A percentile compares a stretch with the other conserved stretches of the same genome.
phyloP scores from a whole-genome alignment of 2,888 invertebrate genomes.

The Tetranychus piercei region DNA sequence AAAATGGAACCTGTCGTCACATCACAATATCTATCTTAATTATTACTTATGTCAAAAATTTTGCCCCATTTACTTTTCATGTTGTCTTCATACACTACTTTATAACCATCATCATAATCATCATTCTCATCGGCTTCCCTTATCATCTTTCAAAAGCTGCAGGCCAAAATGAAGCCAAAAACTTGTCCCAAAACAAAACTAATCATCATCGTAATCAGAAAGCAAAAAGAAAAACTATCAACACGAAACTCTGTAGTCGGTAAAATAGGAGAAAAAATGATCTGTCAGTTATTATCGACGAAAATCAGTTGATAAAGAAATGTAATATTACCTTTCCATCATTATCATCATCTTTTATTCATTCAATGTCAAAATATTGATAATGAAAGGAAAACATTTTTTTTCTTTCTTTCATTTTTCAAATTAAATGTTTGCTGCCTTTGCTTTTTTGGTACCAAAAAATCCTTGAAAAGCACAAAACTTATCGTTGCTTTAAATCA shows the following conservation, averaged over 20 bases:
- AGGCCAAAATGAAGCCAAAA: neutral
- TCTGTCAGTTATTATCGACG: neutral
- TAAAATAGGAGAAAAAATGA: neutral
- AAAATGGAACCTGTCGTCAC: neutral
- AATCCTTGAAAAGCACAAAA: neutral
- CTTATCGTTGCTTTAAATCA: neutral
- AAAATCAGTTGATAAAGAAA: neutral
- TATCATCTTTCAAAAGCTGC: neutral
- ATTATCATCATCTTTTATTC: neutral
- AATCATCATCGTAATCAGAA: neutral
- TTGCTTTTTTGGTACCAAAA: neutral
- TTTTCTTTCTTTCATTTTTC: no score
- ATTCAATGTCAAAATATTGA: neutral
- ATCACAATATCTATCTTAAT: neutral
- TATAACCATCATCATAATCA: no score
- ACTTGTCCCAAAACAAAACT: no score
- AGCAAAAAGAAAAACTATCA: neutral
- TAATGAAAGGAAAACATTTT: neutral
- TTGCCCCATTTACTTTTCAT: neutral
- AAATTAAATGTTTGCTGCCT: no score
- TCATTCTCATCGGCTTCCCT: neutral
- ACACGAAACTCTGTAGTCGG: neutral
- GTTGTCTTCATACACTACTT: neutral
- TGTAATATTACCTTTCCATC: neutral
- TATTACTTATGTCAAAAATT: neutral